These are phyloP conservation scores for Eonycteris spelaea DNA, from an alignment of 2,113 vertebrate species.

Conservation along the genomic window DNA sequence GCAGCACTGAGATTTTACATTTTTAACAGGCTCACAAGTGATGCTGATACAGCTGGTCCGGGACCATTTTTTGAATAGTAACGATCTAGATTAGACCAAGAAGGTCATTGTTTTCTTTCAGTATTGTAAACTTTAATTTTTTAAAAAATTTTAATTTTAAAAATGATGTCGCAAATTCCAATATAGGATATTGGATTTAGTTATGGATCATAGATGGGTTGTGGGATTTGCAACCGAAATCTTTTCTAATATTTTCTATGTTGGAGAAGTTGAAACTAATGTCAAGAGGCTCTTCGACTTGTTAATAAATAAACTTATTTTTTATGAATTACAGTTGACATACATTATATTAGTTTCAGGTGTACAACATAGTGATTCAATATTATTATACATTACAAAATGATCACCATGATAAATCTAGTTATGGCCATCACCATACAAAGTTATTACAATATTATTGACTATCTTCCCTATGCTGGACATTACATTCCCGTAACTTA, in stretches of 20 bases:
- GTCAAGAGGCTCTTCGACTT: neutral
- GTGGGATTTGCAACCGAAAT: neutral
- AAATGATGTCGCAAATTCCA: neutral
- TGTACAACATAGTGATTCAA: neutral
- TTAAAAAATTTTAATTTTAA: neutral
- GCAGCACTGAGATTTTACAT: neutral
- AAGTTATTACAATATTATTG: neutral
- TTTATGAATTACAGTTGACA: neutral
- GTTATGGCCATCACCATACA: neutral
- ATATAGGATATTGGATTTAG: neutral
- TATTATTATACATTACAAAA: neutral
- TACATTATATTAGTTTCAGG: neutral
- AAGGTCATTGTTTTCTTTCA: neutral
- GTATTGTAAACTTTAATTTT: neutral
- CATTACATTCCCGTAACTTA: neutral
- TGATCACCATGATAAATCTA: neutral
- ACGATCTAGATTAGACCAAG: neutral
- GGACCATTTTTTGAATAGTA: neutral
- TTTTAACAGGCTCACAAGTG: neutral
- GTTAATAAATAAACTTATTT: neutral
- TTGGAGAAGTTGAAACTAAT: neutral
- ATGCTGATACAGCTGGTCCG: neutral
- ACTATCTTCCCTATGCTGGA: neutral
- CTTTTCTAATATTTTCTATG: neutral
- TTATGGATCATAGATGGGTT: neutral